Evolutionary conservation across 2,113 vertebrate species (phyloP).

Genomic region (Ictalurus punctatus): DNA sequence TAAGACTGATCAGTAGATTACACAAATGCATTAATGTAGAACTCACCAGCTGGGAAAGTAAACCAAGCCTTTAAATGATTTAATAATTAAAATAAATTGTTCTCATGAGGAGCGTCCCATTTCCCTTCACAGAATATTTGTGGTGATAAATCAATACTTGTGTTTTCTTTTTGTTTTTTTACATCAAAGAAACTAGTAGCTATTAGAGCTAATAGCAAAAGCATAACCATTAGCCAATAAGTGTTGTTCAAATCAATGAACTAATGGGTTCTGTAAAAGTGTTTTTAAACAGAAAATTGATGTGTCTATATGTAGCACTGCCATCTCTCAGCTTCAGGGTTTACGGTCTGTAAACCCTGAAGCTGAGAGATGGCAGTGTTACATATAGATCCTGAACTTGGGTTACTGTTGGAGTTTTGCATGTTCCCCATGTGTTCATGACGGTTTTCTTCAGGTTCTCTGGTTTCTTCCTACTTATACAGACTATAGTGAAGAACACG

Average conservation of each 20-base stretch:
- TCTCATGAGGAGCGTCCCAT: neutral
- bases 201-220: neutral
- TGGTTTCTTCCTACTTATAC: too few relatives aligned
- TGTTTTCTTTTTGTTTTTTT: neutral
- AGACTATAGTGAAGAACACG: neutral
- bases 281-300: constrained; percentile 18
- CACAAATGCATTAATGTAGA: neutral
- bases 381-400: neutral
- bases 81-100: neutral
- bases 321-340: neutral
- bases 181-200: neutral
- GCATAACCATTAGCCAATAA: constrained; percentile 7
- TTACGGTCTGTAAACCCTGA: neutral
- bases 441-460: neutral
- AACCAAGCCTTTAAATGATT: neutral
- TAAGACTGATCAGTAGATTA: neutral
- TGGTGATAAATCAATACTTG: neutral
- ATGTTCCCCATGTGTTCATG: neutral
- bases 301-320: neutral
- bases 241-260: constrained; percentile 15
- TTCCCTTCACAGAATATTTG: neutral
- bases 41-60: neutral
- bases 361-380: too few relatives aligned
- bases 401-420: neutral
- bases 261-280: constrained; percentile 11